A percentile compares a stretch with the other conserved stretches of the same genome.
phyloP scores from a whole-genome alignment of 2,113 vertebrate genomes.

The Triplophysa rosa region DNA sequence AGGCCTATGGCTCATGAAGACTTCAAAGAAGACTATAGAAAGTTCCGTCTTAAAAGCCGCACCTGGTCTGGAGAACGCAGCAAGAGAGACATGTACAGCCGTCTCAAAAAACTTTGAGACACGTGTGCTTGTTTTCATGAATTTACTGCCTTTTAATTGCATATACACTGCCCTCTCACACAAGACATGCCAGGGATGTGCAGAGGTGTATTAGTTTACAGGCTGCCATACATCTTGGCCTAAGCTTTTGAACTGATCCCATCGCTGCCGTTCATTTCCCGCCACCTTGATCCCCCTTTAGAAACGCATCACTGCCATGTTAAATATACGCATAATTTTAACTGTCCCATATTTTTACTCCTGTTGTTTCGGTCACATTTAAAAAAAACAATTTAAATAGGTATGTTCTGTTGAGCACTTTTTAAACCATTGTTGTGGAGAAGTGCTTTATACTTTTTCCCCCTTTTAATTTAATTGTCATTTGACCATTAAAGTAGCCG shows the following conservation, averaged over 20 bases:
- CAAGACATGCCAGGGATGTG: neutral
- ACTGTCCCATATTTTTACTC: neutral
- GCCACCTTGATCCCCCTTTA: neutral
- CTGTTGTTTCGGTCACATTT: neutral
- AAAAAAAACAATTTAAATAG: neutral
- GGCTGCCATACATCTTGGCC: neutral
- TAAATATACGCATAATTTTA: neutral
- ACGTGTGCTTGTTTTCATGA: neutral
- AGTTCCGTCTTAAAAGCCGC: slow-evolving; percentile 84
- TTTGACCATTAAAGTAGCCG: neutral
- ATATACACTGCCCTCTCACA: slow-evolving; percentile 12
- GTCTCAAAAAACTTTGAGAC: slow-evolving; percentile 88
- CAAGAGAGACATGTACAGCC: slow-evolving; percentile 92
- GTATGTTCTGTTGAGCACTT: neutral
- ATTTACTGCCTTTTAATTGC: slow-evolving; percentile 27
- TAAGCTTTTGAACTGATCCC: neutral
- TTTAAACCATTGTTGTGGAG: slow-evolving; percentile 5
- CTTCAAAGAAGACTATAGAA: slow-evolving; percentile 85
- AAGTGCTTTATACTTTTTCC: neutral
- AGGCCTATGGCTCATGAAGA: slow-evolving; percentile 88
- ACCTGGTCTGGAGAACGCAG: slow-evolving; percentile 91
- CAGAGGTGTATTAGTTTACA: neutral
- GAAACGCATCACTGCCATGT: neutral
- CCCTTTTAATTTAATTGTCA: neutral
- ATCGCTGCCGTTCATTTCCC: neutral